Base-by-base conservation (phyloP, 1,140 invertebrate species). In the Drosophila burlai region DNA sequence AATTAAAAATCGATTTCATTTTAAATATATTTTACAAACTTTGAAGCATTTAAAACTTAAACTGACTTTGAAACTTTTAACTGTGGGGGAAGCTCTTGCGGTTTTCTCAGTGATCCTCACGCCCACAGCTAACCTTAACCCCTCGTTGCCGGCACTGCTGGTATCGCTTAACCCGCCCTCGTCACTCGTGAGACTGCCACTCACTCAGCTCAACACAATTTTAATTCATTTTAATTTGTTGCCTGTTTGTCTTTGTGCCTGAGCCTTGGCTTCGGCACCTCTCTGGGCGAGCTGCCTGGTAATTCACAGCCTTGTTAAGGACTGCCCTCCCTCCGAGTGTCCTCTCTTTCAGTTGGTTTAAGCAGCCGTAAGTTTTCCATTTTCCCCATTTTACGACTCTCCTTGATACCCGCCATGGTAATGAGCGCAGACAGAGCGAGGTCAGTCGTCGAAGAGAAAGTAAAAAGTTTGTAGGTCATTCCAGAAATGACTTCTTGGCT, bases 191-290 rank as follows among this genome's bases (percentile, higher is more conserved):
- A 77, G 73, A 57, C 55, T 68, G 59, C 46, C 69, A 26, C 66
- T 69, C 69, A 40, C 67, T 54, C 63, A 78, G 68, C 74, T 78
- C 68, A 46, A 59, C 76, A 71, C 76, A 78, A 42, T 71, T 78
- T 79, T 78, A 79, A 79, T 79, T 79, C 66, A 79, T 71, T 79
- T 79, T 79, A 79, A 79, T 79, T 79, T 79, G 65, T 78, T 73
- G 46, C 58, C 50, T 69, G 65, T 59, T 79, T 79, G 77, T 78
- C 75, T 63, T 58, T 71, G 31, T 45, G 55, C 72, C 46, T 73
- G 67, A 73, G 71, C 67, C 31, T 46, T 38, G 63, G 40, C 63
- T 50, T 50, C 38, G 15, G 15, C 64, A 16, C 31, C 65, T 45
- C 29, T n/a, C 43, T 36, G 15, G 46, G 3, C 24, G 24, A 24